Percentiles rank a stretch among this genome's conserved stretches.
Evolutionary conservation across 2,888 invertebrate genomes (phyloP).

Genomic region (Neoascia interrupta): DNA sequence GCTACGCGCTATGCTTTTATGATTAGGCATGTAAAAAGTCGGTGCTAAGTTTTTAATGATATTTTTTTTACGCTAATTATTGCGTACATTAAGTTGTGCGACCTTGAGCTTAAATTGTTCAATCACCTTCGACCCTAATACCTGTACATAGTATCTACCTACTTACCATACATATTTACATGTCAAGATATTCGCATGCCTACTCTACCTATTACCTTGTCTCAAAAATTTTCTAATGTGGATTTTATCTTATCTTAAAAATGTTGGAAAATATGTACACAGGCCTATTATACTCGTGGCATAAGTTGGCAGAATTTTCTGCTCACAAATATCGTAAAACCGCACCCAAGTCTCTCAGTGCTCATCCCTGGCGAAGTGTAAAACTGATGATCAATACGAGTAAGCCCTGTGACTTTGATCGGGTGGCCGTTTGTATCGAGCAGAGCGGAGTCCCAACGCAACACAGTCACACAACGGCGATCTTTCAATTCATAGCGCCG

Average conservation of each 20-base stretch:
- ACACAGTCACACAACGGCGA: background rate
- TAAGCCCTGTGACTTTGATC: slow-evolving; percentile 20
- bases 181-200: too few species aligned
- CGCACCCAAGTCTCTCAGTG: slow-evolving; percentile 45
- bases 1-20: too few species aligned
- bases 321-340: slow-evolving; percentile 1
- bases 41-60: too few species aligned
- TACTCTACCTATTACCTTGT: too few species aligned
- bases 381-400: slow-evolving; percentile 26
- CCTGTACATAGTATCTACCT: slow-evolving; percentile 5
- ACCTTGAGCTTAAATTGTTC: slow-evolving; percentile 51
- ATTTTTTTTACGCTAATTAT: background rate
- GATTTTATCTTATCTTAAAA: slow-evolving; percentile 52
- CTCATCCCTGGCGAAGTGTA: slow-evolving; percentile 37
- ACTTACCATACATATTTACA: background rate
- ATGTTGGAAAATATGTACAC: slow-evolving; percentile 3
- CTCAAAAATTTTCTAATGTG: background rate
- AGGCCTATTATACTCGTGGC: background rate
- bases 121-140: slow-evolving; percentile 57
- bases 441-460: too few species aligned
- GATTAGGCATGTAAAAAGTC: too few species aligned
- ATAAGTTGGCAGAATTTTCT: background rate
- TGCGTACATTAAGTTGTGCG: slow-evolving; percentile 4
- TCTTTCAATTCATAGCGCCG: slow-evolving; percentile 42
- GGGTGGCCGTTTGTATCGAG: slow-evolving; percentile 5